Conservation (phyloP, 35 echinoderm and acorn worm species). For the Holothuria glaberrima region DNA sequence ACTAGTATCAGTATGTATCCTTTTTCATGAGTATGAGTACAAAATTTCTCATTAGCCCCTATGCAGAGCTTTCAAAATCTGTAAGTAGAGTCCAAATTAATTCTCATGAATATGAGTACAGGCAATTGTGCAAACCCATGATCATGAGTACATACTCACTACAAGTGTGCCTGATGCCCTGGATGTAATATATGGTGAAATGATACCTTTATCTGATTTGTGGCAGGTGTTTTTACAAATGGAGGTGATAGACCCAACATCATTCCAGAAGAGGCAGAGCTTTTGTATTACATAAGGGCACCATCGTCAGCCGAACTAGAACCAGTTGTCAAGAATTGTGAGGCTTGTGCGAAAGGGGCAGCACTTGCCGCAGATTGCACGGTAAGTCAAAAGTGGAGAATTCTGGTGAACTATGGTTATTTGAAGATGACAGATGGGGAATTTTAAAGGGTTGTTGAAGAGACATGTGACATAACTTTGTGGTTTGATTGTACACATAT, state of each 20-base stretch:
- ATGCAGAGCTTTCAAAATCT: too few species aligned
- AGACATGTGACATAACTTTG: neutral
- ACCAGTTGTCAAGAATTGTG: constrained; percentile 64
- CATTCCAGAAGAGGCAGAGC: constrained; percentile 81
- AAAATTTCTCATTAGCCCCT: too few species aligned
- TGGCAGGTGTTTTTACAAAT: constrained; percentile 70
- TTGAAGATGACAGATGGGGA: neutral
- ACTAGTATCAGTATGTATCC: too few species aligned
- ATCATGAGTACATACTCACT: too few species aligned
- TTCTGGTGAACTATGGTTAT: neutral
- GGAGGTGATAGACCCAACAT: constrained; percentile 73
- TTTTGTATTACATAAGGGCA: constrained; percentile 71
- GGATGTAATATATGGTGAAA: too few species aligned
- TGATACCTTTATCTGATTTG: neutral
- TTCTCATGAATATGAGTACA: too few species aligned
- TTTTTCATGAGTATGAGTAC: too few species aligned
- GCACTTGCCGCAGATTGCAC: constrained; percentile 76
- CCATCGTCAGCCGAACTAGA: constrained; percentile 54
- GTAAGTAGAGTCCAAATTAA: too few species aligned
- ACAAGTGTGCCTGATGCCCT: too few species aligned
- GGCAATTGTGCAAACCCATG: too few species aligned
- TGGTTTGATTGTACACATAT: neutral
- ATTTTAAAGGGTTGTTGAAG: neutral
- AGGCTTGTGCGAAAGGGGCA: constrained; percentile 73
- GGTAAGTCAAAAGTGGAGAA: constrained; percentile 43